Evolutionary conservation across 2,888 invertebrate species (phyloP), one percentile per base, ranked within the genome.

Genomic region (Drosophila kuntzei): DNA sequence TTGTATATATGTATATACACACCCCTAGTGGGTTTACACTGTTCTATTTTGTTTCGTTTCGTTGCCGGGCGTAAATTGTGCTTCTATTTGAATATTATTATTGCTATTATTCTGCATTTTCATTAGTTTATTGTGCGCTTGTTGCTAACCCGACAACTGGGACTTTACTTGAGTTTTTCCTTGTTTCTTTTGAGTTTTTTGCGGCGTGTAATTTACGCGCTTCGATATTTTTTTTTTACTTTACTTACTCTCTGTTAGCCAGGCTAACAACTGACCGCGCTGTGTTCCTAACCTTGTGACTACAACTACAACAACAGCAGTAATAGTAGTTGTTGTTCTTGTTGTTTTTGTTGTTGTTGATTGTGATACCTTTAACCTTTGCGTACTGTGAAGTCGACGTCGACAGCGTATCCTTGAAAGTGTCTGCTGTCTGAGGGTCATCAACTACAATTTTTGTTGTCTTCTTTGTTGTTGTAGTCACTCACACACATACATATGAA

Each of bases 391-490:
- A 39, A 59, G 53, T 49, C 62, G 53, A 46, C 76, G 63, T 54
- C 71, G 62, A 49, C 61, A 46, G 29, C 64, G 63, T 81, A 89
- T 87, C 86, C 86, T 87, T 87, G 86, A 87, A 76, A 79, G 65
- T 72, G 77, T 87, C 87, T 89, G 71, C 87, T 89, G 87, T 87
- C 85, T 72, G 89, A 89, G 85, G 85, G 85, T 87, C 89, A 80
- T 80, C 89, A 87, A 77, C 72, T 71, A 75, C 84, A 85, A 73
- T 71, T 75, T 79, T 67, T 34, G 54, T 34, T 18, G 12, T 18
- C 39, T 3, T 62, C 16, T 16, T 37, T 37, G 14, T 37, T 37
- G 34, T 49, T 66, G 50, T 55, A 29, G 12, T 46, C 32, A 58
- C 46, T n/a, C n/a, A 55, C 16, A 60, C 27, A 55, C 29, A 49